A percentile compares a stretch with the other conserved stretches of the same genome.
Conservation (phyloP, 2,888 invertebrate species). For the Parnassius smintheus region DNA sequence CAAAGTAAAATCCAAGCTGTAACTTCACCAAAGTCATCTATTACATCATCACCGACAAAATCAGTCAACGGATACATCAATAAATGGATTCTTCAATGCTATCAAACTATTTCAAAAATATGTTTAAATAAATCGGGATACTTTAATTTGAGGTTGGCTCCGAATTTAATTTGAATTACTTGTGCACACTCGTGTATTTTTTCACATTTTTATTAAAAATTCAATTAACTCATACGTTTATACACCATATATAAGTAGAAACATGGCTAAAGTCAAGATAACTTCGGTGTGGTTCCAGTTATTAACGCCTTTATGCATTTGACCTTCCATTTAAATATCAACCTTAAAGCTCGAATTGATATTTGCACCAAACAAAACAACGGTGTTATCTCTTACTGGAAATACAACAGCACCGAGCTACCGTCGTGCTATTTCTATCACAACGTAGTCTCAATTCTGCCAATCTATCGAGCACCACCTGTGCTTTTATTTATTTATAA, state of each 20-base stretch:
- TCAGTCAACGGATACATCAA: too few species aligned
- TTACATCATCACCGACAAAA: too few species aligned
- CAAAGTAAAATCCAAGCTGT: conserved; percentile 33
- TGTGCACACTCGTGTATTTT: too few species aligned
- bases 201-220: too few species aligned
- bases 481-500: conserved; percentile 71
- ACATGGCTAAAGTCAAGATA: not conserved
- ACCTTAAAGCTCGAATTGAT: conserved; percentile 5
- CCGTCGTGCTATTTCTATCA: conserved; percentile 60
- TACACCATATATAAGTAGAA: too few species aligned
- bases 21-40: conserved; percentile 7
- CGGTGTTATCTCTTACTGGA: conserved; percentile 41
- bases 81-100: too few species aligned
- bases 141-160: too few species aligned
- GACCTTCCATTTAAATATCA: conserved; percentile 4
- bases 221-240: too few species aligned
- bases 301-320: conserved; percentile 9
- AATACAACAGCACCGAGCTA: conserved; percentile 52
- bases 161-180: too few species aligned
- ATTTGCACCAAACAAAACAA: conserved; percentile 42
- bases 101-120: too few species aligned
- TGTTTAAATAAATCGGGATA: too few species aligned
- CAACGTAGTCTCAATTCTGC: conserved; percentile 71
- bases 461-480: conserved; percentile 74
- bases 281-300: conserved; percentile 9